Percentiles rank a stretch among this genome's conserved stretches.
Conservation (phyloP, 2,113 vertebrate species). For the Mesoclemmys tuberculata region DNA sequence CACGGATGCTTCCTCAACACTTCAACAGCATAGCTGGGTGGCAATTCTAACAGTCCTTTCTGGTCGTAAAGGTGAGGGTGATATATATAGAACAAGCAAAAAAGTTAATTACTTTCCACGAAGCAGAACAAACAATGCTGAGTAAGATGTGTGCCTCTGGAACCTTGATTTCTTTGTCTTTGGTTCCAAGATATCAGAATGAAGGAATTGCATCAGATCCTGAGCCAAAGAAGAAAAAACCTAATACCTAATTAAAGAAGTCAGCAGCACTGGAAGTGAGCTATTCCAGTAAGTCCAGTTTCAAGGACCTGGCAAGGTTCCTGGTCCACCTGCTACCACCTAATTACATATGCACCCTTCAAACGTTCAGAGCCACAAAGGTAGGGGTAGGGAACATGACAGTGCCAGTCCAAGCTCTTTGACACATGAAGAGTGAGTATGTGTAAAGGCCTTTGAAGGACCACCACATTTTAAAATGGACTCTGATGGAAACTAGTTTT, state of each 20-base stretch:
- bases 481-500: neutral
- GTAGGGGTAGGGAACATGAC: neutral
- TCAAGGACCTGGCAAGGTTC: neutral
- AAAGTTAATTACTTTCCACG: conserved; percentile 5
- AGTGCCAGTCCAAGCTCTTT: neutral
- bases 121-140: neutral
- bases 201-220: neutral
- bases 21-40: neutral
- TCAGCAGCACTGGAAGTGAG: neutral
- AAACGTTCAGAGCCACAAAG: neutral
- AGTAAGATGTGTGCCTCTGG: too few species aligned
- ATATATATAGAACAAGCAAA: neutral
- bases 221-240: neutral
- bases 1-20: neutral
- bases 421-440: neutral
- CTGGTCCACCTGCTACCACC: neutral
- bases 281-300: neutral
- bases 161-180: too few species aligned
- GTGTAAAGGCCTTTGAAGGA: neutral
- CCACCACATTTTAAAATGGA: neutral
- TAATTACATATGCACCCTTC: neutral
- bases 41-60: conserved; percentile 18
- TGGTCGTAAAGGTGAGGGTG: neutral
- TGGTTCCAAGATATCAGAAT: too few species aligned
- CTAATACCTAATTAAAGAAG: neutral